These are phyloP conservation scores for Casuarius casuarius DNA, from an alignment of 2,113 vertebrate species.

Conservation along the genomic window DNA sequence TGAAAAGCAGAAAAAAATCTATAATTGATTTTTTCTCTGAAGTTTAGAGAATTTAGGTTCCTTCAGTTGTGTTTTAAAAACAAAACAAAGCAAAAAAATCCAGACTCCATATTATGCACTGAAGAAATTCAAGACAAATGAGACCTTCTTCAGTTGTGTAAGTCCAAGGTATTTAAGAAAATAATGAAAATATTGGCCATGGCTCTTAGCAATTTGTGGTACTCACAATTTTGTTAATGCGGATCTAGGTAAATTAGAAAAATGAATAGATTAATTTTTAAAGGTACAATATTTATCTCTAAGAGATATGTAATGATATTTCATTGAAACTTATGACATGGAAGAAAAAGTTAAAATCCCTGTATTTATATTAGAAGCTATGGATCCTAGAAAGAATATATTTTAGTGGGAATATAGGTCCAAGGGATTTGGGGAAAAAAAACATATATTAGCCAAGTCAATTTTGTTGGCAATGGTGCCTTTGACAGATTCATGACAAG, in stretches of 20 bases:
- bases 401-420: neutral
- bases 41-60: neutral
- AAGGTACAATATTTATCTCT: neutral
- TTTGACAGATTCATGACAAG: conserved; percentile 71
- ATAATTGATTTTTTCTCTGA: neutral
- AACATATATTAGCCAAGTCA: conserved; percentile 69
- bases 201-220: neutral
- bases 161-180: neutral
- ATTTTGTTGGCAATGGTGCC: conserved; percentile 51
- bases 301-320: neutral
- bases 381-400: neutral
- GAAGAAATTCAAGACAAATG: neutral
- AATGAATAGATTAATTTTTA: neutral
- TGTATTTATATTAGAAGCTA: neutral
- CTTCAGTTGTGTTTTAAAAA: neutral
- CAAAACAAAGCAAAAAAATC: neutral
- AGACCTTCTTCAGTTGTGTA: neutral
- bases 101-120: neutral
- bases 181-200: neutral
- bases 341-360: neutral
- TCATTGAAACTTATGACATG: neutral
- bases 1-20: neutral
- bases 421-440: conserved; percentile 43
- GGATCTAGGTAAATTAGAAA: neutral
- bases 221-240: neutral